These are phyloP conservation scores for Hyppa rectilinea DNA, from an alignment of 2,888 invertebrate species.

Conservation along the genomic window DNA sequence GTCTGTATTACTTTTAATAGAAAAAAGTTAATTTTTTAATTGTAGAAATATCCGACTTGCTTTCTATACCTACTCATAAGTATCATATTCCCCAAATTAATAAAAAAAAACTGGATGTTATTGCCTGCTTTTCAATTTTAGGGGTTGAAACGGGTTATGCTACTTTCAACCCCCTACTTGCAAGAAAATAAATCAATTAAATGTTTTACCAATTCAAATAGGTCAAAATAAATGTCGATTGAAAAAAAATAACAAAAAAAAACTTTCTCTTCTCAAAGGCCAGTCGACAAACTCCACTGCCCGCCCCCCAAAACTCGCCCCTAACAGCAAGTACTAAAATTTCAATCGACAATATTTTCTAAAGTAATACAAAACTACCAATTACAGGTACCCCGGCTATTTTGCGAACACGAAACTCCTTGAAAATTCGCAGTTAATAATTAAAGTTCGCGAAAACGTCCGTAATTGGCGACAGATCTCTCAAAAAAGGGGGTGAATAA, in stretches of 20 bases:
- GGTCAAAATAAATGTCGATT: background rate
- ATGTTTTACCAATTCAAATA: background rate
- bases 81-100: too few species aligned
- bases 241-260: background rate
- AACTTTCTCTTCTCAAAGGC: slow-evolving; percentile 1
- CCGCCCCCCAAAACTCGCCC: slow-evolving; percentile 43
- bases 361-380: slow-evolving; percentile 66
- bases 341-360: slow-evolving; percentile 41
- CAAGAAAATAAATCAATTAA: background rate
- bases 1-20: too few species aligned
- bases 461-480: slow-evolving; percentile 61
- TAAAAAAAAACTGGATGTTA: background rate
- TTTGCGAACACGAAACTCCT: slow-evolving; percentile 54
- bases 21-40: too few species aligned
- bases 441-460: slow-evolving; percentile 60
- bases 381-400: slow-evolving; percentile 47
- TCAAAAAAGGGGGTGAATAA: slow-evolving; percentile 51
- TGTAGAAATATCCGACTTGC: too few species aligned
- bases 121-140: background rate
- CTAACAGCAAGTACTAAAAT: slow-evolving; percentile 56
- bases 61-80: too few species aligned
- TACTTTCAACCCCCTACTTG: background rate
- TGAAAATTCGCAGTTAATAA: slow-evolving; percentile 61
- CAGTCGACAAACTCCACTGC: slow-evolving; percentile 17
- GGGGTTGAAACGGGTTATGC: background rate